Base-by-base conservation (phyloP, 2,797 vertebrate species). In the Ispidina picta region DNA sequence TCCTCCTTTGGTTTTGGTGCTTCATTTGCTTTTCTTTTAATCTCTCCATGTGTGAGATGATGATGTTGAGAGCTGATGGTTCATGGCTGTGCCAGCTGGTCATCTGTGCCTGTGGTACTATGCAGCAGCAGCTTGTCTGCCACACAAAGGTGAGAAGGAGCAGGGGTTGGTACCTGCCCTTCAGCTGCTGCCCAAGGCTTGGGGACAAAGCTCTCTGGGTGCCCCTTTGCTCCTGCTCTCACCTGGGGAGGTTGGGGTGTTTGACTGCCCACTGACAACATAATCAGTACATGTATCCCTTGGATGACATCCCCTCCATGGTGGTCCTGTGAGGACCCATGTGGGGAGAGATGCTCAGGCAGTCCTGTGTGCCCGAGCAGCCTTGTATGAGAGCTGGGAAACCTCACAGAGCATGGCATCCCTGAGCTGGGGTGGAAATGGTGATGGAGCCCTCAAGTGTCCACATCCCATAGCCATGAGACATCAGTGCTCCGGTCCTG, bases 381-480 rank as follows among this genome's bases (percentile, higher is more conserved):
- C 41, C n/a, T 49, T 1, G 1, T 3, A 37, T 23, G 78, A 31
- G 31, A 8, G 10, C 68, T 26, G 35, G 12, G 35, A 26, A 64
- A 8, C 31, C n/a, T 23, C 4, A 0, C 31, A 39, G 73, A 14
- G 23, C 62, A 39, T 28, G 51, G 49, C 69, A n/a, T 12, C 31
- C 1, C 0, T 4, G 15, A 16, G 9, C 73, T 14, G 51, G 43
- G 3, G 0, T 1, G 1, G 69, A 35, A 15, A 14, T 1, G 1
- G 18, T 0, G 2, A 15, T 1, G 2, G 75, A 62, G 49, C 17
- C 23, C 49, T 49, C 0, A 3, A 63, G 58, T 64, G 25, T 21
- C 37, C 1, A 0, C 4, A 10, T 31, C 63, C 44, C 0, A 0
- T 19, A 35, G 39, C 68, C 56, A 37, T 2, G 0, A 54, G 52